Evolutionary conservation across 2,797 vertebrate species (phyloP), one percentile per base, ranked within the genome.

Genomic region (Pelobates cultripes): DNA sequence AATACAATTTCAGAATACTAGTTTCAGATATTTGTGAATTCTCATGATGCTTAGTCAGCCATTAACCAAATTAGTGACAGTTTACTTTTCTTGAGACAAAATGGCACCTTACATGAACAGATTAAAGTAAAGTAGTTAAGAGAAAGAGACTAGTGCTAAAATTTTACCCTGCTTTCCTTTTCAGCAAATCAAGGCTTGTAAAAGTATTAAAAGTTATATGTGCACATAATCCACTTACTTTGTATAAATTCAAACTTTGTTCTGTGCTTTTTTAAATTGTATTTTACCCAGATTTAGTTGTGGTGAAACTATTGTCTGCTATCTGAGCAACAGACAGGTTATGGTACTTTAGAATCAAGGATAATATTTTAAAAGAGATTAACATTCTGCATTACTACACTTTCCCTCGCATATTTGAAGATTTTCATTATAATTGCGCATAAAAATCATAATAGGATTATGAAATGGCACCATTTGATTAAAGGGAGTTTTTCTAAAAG

Each of bases 381-480:
- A 83, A 78, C 70, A 78, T 83, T 78, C 71, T 78, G 81, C 75
- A 60, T 60, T 68, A 43, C 51, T 8, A 69, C 81, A 69, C 71
- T 47, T 74, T 51, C 70, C 9, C n/a, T 67, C 15, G 63, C 76
- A 69, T 74, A 73, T 78, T 83, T 73, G 75, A 83, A 78, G 43
- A 82, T 83, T 83, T 78, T 70, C 70, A 78, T 78, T 83, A 73
- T 77, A 83, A 83, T 78, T 78, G 71, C 81, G 70, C 80, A 83
- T 78, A 74, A 78, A 83, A 74, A 70, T 74, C 81, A 83, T 78
- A 83, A 83, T 78, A 78, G 75, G 76, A 78, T 83, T 83, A 83
- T 83, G 78, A 83, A 83, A 83, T 51, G 17, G 63, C 47, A 64
- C 74, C 57, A 78, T 83, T 83, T 83, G 70, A 73, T 83, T 83